phyloP scores from a whole-genome alignment of 2,113 vertebrate genomes.

The Bostrychus sinensis region DNA sequence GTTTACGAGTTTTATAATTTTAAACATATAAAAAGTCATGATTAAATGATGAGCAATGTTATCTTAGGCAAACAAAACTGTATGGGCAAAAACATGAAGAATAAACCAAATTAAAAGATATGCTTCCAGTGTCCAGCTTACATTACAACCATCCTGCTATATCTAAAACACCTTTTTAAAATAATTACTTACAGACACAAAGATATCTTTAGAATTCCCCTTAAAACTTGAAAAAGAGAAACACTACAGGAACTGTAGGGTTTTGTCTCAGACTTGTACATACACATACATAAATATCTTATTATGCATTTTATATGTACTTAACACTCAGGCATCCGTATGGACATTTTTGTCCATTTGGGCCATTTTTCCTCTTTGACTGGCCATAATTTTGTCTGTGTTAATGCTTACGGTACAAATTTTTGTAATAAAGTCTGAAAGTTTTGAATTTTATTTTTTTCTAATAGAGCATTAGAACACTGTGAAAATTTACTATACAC shows the following conservation, averaged over 20 bases:
- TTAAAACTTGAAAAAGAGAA: background rate
- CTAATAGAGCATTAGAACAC: too few species aligned
- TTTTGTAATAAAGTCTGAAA: too few species aligned
- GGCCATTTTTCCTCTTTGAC: too few species aligned
- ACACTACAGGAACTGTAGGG: background rate
- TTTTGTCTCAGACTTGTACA: background rate
- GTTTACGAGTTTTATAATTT: constrained; percentile 3
- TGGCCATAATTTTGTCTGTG: too few species aligned
- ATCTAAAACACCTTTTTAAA: too few species aligned
- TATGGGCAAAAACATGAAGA: background rate
- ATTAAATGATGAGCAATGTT: background rate
- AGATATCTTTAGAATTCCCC: background rate
- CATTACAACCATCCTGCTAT: too few species aligned
- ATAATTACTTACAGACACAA: background rate
- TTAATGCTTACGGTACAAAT: too few species aligned
- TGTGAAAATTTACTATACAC: too few species aligned
- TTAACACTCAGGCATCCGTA: too few species aligned
- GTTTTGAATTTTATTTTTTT: too few species aligned
- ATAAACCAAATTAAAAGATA: background rate
- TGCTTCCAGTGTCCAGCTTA: background rate
- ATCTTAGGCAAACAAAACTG: background rate
- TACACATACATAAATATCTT: background rate
- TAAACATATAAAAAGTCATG: background rate
- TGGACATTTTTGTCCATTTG: too few species aligned
- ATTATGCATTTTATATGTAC: background rate